Evolutionary conservation across 2,797 vertebrate genomes (phyloP), one percentile per base, ranked within the genome.

Genomic region (Falco columbarius): DNA sequence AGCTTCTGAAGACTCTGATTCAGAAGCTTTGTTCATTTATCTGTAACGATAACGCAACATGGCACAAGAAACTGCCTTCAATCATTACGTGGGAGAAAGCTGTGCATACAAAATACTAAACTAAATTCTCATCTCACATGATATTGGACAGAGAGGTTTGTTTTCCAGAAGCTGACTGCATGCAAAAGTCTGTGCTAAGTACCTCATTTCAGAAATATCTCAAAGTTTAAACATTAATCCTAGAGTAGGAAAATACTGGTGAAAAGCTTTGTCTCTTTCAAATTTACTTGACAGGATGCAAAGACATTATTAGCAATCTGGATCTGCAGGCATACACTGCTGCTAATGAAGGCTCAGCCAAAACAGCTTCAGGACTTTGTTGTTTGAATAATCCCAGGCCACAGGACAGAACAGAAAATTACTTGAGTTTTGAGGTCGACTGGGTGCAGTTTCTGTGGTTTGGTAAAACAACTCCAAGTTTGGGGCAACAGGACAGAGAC

Each of bases 261-360:
- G 40, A 62, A 81, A 86, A 83, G 16, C 22, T 70, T 67, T 29
- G 8, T 46, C 22, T 81, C 72, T 49, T 88, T 44, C 36, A 61
- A 24, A 29, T 56, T 14, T 81, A 44, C 42, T 80, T 22, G 15
- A 4, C 9, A 24, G 7, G 20, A 49, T 9, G 4, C 27, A 73
- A 49, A 81, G 55, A 46, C 1, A 0, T 2, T 2, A 1, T 59
- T 46, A 26, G 23, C 23, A 29, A 55, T 58, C 11, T 38, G 40
- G 30, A 72, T 85, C n/a, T 38, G 30, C 70, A 29, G 17, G n/a
- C 18, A 9, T 6, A 21, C 0, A 0, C 54, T 65, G 34, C 49
- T 61, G 51, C 7, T 72, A 19, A 63, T 4, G 36, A 75, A 63
- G 56, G n/a, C 40, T 42, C 20, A 9, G 52, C 12, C 42, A 44